Evolutionary conservation across 1,140 invertebrate genomes (phyloP), one percentile per base, ranked within the genome.

Genomic region (Drosophila melanica): DNA sequence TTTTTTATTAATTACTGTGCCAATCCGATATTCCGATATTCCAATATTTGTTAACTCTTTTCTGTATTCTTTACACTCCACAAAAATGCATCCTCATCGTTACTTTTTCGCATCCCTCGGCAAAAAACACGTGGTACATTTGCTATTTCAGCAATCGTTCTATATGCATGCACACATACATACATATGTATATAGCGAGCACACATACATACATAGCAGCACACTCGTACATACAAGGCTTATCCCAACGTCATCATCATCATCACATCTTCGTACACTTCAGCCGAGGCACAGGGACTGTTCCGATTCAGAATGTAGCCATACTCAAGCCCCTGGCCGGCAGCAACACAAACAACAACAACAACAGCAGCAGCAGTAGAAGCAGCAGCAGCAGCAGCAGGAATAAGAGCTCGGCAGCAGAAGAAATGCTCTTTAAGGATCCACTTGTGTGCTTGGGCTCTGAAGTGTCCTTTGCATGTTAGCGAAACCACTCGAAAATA

Each of bases 401-500:
- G 27, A 35, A 16, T 51, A 65, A 45, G 55, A 69, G 62, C 57
- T 37, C 45, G 48, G 37, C 53, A 65, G 54, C 41, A 45, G 77
- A 86, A 86, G 84, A 87, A 89, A 89, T 89, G 84, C 84, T 89
- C 84, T 89, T 89, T 84, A 89, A 89, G 84, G 84, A 89, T 89
- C 84, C 84, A 89, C 84, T 89, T 89, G 84, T 89, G 84, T 89
- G 81, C 81, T 77, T 79, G 82, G 84, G 79, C 84, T 84, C 77
- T 89, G 79, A 80, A 89, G 84, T 89, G 84, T 89, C 84, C 84
- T 89, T 89, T 89, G 84, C 84, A 89, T 89, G 84, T 89, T 89
- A 89, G 84, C 84, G 84, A 89, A 89, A 89, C 84, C 84, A 89
- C 84, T 89, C 84, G 84, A 90, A 89, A 89, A 89, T 89, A 89